These are phyloP conservation scores for Lagria hirta DNA, from an alignment of 2,888 invertebrate genomes.

Conservation along the genomic window DNA sequence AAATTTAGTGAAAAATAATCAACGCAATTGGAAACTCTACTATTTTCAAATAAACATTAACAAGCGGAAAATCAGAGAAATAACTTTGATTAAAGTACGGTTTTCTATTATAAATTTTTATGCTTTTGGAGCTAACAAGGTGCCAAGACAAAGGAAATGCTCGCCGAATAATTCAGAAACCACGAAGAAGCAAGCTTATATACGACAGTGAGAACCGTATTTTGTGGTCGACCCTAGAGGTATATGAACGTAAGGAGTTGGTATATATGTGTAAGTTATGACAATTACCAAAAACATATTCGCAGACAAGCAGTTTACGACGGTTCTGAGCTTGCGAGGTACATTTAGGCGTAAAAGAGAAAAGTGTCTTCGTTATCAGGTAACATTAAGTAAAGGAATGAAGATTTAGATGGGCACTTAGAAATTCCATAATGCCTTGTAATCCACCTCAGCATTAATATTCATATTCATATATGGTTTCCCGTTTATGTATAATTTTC, in stretches of 20 bases:
- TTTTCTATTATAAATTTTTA: too few relatives aligned
- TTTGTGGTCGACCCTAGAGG: conserved; percentile 11
- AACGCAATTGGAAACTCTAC: too few relatives aligned
- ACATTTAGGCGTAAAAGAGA: conserved; percentile 14
- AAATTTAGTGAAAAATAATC: too few relatives aligned
- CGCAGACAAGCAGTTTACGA: conserved; percentile 17
- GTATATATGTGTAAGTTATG: conserved; percentile 21
- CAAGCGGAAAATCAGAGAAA: too few relatives aligned
- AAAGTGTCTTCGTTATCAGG: conserved; percentile 30
- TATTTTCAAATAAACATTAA: too few relatives aligned
- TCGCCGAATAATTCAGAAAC: too few relatives aligned
- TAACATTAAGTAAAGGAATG: conserved; percentile 35
- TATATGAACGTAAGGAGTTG: conserved; percentile 5
- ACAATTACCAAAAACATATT: conserved; percentile 22
- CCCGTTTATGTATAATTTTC: conserved; percentile 7
- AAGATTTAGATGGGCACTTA: conserved; percentile 36
- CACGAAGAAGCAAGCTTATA: too few relatives aligned
- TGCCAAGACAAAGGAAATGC: too few relatives aligned
- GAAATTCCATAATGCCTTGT: conserved; percentile 33
- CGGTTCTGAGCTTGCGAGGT: conserved; percentile 12
- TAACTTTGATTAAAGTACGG: too few relatives aligned
- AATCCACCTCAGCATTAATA: conserved; percentile 38
- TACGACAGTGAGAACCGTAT: too few relatives aligned
- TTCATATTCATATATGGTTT: conserved; percentile 22
- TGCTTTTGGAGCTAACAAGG: too few relatives aligned